Percentiles rank a stretch among this genome's conserved stretches.
phyloP scores from a whole-genome alignment of 2,797 vertebrate species.

The Erethizon dorsatum region DNA sequence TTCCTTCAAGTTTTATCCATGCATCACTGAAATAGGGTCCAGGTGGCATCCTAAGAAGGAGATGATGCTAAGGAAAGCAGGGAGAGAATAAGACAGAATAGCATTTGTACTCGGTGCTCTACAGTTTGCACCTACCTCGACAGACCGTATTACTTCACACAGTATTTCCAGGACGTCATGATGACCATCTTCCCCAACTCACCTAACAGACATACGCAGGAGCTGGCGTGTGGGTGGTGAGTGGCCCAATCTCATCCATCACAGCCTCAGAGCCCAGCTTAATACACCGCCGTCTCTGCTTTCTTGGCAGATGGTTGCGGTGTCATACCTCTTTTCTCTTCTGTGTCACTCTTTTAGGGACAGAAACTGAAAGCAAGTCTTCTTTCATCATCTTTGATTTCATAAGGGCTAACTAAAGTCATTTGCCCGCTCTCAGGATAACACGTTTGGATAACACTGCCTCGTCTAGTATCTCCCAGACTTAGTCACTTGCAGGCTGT shows the following conservation, averaged over 20 bases:
- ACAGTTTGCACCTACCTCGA: background rate
- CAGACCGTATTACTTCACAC: background rate
- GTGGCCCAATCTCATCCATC: background rate
- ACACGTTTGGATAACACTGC: background rate
- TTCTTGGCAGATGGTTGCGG: background rate
- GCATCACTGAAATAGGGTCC: background rate
- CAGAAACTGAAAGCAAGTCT: background rate
- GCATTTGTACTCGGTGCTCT: background rate
- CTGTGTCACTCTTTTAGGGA: background rate
- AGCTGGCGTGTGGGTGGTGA: background rate
- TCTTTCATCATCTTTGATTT: background rate
- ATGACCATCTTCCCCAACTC: background rate
- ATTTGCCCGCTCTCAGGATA: background rate
- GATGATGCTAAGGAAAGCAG: background rate
- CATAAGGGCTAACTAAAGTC: background rate
- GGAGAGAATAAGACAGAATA: background rate
- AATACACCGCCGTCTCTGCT: background rate
- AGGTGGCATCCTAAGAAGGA: background rate
- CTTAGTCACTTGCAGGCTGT: background rate
- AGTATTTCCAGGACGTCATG: fast-evolving
- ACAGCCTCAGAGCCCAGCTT: background rate
- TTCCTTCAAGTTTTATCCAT: background rate
- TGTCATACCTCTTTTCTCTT: background rate
- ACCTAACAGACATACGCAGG: no score
- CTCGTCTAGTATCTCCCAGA: background rate